These are phyloP conservation scores for Drosophila subsilvestris DNA, from an alignment of 2,888 invertebrate genomes.

Conservation along the genomic window DNA sequence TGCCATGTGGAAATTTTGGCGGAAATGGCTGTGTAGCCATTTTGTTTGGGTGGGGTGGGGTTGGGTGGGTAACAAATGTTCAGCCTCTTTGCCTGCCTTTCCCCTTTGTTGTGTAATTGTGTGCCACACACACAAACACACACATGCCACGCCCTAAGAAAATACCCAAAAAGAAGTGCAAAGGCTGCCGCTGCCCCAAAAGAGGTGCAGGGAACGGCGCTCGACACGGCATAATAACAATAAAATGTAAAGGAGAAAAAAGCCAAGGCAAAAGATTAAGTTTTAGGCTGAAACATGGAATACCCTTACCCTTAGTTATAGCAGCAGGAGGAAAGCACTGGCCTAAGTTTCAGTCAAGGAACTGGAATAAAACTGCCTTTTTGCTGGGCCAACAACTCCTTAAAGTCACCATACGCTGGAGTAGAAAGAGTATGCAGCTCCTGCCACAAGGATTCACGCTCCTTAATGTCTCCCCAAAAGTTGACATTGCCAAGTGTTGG, in stretches of 20 bases:
- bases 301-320: background rate
- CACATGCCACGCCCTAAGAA: constrained; percentile 48
- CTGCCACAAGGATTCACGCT: constrained; percentile 65
- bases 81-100: constrained; percentile 2
- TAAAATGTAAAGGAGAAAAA: constrained; percentile 49
- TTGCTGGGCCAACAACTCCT: background rate
- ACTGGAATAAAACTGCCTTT: background rate
- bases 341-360: background rate
- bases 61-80: constrained; percentile 70
- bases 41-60: constrained; percentile 55
- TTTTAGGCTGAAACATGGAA: background rate
- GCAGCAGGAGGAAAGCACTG: background rate
- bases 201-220: constrained; percentile 32
- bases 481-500: constrained; percentile 77
- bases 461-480: constrained; percentile 74
- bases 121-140: constrained; percentile 66
- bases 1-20: constrained; percentile 66
- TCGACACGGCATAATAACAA: constrained; percentile 66
- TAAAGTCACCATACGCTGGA: no score
- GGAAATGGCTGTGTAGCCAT: constrained; percentile 67
- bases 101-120: constrained; percentile 61
- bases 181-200: constrained; percentile 49
- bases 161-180: constrained; percentile 23
- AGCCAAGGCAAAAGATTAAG: background rate
- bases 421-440: constrained; percentile 1